phyloP scores from a whole-genome alignment of 2,797 vertebrate genomes.

The Meriones psammophilus region DNA sequence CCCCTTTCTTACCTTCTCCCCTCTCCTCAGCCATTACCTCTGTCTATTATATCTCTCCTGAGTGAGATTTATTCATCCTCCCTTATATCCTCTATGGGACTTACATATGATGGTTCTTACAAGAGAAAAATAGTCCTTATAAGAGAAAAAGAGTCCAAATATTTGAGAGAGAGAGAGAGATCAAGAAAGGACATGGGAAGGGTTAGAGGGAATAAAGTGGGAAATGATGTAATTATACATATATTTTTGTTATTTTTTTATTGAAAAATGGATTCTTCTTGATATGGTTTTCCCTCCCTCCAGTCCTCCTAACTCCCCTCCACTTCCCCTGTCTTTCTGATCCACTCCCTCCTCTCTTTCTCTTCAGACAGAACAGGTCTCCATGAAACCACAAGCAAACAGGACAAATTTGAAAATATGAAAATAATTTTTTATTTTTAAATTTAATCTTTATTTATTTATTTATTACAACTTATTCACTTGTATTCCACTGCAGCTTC shows the following conservation, averaged over 20 bases:
- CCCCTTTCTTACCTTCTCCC: too few species aligned
- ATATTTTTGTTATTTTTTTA: neutral
- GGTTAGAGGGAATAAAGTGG: neutral
- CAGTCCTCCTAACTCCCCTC: neutral
- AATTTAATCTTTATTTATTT: too few species aligned
- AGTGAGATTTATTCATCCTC: too few species aligned
- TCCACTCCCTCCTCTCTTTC: neutral
- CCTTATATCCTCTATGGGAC: too few species aligned
- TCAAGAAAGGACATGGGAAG: neutral
- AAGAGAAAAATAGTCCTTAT: neutral
- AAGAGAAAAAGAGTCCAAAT: neutral
- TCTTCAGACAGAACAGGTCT: neutral
- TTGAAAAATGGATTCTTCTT: neutral
- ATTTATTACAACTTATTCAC: too few species aligned
- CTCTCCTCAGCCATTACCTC: too few species aligned
- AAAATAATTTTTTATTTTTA: too few species aligned
- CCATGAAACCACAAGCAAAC: neutral
- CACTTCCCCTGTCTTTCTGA: neutral
- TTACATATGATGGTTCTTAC: neutral
- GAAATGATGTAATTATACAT: neutral
- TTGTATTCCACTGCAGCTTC: too few species aligned
- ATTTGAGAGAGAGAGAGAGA: neutral
- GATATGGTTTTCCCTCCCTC: neutral
- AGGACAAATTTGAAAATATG: neutral
- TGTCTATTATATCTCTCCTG: too few species aligned